Percentiles rank a stretch among this genome's conserved stretches.
Evolutionary conservation across 23 tunicate species (phyloP).

Genomic region (Clavelina lepadiformis): DNA sequence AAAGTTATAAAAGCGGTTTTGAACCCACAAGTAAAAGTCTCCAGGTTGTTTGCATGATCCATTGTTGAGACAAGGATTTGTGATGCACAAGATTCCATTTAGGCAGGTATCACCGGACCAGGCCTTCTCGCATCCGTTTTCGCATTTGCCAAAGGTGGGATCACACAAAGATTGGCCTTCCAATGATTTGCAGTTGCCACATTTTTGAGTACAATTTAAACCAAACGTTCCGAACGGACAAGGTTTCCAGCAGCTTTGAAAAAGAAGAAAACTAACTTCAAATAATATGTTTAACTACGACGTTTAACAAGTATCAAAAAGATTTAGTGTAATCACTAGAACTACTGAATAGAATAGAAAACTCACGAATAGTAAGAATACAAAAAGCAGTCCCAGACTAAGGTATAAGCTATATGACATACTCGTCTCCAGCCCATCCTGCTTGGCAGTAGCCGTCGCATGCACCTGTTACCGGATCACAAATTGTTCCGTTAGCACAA

Average conservation of each 20-base stretch:
- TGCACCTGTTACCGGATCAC: conserved; percentile 45
- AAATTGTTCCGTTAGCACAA: conserved; percentile 60
- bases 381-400: too few relatives aligned
- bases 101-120: conserved; percentile 75
- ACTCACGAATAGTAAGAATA: too few relatives aligned
- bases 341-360: too few relatives aligned
- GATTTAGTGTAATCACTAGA: too few relatives aligned
- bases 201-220: conserved; percentile 53
- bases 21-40: conserved; percentile 53
- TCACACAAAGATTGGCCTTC: conserved; percentile 29
- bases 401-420: too few relatives aligned
- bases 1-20: background rate
- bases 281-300: too few relatives aligned
- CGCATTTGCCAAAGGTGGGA: conserved; percentile 40
- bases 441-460: conserved; percentile 55
- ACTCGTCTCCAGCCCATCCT: conserved; percentile 37
- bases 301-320: too few relatives aligned
- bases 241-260: conserved; percentile 41
- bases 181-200: conserved; percentile 37
- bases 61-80: conserved; percentile 62
- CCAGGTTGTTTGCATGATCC: conserved; percentile 62
- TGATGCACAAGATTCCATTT: conserved; percentile 54
- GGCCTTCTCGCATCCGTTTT: conserved; percentile 57
- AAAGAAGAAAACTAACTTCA: too few relatives aligned
- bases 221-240: conserved; percentile 72